Evolutionary conservation across 2,888 invertebrate species (phyloP), one percentile per base, ranked within the genome.

Genomic region (Tetrapedia diversipes): DNA sequence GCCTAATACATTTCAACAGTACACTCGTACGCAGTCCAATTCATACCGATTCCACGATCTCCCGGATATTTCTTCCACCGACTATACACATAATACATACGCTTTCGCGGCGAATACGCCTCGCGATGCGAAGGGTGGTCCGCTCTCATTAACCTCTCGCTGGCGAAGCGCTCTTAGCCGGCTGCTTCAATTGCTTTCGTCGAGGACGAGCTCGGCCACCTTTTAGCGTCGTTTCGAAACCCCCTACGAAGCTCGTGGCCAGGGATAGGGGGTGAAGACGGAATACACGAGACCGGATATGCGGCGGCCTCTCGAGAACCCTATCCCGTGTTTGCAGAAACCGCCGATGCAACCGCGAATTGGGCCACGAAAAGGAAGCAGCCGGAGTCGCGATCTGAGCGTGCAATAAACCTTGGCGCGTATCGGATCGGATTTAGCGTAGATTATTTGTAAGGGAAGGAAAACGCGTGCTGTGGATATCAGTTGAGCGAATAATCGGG

Each of bases 101-200:
- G 16, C 41, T 41, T 16, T 16, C 8, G 61, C 43, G 69, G 19
- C 57, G 59, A 70, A 79, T 66, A 73, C 47, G 63, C n/a, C 59
- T 56, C 27, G 51, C 53, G 67, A 45, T 29, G 45, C 51, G 39
- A 47, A 53, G 71, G 83, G 68, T 82, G 51, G 85, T 66, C 60
- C 68, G 66, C 57, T 84, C 88, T 88, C 88, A 82, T 88, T 88
- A 88, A 87, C 86, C 85, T 85, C 85, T 88, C 80, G 84, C 80
- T 72, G 71, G 82, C 77, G 77, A 82, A 88, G 85, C 88, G 82
- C 88, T 83, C 87, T 88, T 88, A 84, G 83, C 78, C 24, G 79
- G 76, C 85, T 81, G 63, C 37, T 86, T 87, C 84, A 85, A 87
- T 87, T 87, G 87, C 88, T 83, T 86, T 84, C 84, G 82, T 82